Percentiles rank a stretch among this genome's conserved stretches.
Evolutionary conservation across 2,113 vertebrate species (phyloP).

Genomic region (Sturnus vulgaris): DNA sequence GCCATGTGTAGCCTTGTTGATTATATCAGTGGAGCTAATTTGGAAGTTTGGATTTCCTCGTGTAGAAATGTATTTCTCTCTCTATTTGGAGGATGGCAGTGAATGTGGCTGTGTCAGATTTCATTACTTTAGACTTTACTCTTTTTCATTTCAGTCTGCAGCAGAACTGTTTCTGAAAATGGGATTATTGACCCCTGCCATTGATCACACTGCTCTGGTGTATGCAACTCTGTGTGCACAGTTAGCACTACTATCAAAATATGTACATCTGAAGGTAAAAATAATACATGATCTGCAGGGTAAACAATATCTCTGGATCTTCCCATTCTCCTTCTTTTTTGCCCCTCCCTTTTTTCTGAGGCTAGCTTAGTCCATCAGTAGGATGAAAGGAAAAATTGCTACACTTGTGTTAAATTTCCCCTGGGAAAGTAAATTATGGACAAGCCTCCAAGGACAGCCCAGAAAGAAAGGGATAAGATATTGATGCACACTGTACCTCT

Average conservation of each 20-base stretch:
- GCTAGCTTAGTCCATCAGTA: slow-evolving; percentile 50
- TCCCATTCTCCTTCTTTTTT: neutral
- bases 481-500: slow-evolving; percentile 61
- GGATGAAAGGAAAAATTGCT: slow-evolving; percentile 71
- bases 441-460: slow-evolving; percentile 64
- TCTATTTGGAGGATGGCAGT: slow-evolving; percentile 9
- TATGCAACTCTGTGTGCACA: neutral
- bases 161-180: slow-evolving; percentile 57
- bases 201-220: slow-evolving; percentile 15
- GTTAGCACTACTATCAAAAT: slow-evolving; percentile 49
- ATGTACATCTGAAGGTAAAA: slow-evolving; percentile 56
- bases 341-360: neutral
- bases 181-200: slow-evolving; percentile 60
- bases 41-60: slow-evolving; percentile 12
- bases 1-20: slow-evolving; percentile 47
- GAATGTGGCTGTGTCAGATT: slow-evolving; percentile 53
- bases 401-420: slow-evolving; percentile 72
- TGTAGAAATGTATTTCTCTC: slow-evolving; percentile 16
- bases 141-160: slow-evolving; percentile 45
- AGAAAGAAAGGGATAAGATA: slow-evolving; percentile 62
- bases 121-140: slow-evolving; percentile 53
- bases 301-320: slow-evolving; percentile 59
- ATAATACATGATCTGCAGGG: slow-evolving; percentile 51
- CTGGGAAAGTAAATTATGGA: slow-evolving; percentile 69
- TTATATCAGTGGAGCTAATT: slow-evolving; percentile 1